Evolutionary conservation across 1,140 invertebrate genomes (phyloP).

Genomic region (Teleogryllus occipitalis): DNA sequence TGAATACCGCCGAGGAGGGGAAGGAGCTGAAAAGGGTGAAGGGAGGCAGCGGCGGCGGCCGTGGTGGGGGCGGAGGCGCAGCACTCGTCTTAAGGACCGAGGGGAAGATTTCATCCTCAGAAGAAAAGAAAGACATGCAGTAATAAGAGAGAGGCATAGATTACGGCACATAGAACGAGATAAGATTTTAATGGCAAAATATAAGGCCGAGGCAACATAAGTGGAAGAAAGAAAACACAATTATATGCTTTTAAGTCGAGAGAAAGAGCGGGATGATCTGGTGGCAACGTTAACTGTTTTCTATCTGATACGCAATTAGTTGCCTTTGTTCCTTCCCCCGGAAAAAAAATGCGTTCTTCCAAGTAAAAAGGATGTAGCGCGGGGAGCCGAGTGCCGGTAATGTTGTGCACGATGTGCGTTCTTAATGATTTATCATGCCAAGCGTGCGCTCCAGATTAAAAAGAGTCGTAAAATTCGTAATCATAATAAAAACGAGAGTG

Average conservation of each 20-base stretch:
- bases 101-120: not conserved
- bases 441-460: not conserved
- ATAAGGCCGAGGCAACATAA: not conserved
- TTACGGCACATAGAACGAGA: not conserved
- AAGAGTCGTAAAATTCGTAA: not conserved
- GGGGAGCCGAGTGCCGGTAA: not conserved
- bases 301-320: not conserved
- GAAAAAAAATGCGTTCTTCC: not conserved
- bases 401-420: not conserved
- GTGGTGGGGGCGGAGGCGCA: not conserved
- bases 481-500: conserved; percentile 1
- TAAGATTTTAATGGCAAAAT: not conserved
- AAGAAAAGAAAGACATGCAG: not conserved
- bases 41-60: not conserved
- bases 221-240: conserved; percentile 2
- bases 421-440: conserved; percentile 1
- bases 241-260: not conserved
- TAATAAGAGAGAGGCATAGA: not conserved
- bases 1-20: not conserved
- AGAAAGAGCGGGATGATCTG: not conserved
- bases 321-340: too few relatives aligned
- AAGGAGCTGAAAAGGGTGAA: not conserved
- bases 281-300: not conserved
- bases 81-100: not conserved
- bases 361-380: not conserved